Conservation (phyloP, 1,140 invertebrate species). For the Marisa cornuarietis region DNA sequence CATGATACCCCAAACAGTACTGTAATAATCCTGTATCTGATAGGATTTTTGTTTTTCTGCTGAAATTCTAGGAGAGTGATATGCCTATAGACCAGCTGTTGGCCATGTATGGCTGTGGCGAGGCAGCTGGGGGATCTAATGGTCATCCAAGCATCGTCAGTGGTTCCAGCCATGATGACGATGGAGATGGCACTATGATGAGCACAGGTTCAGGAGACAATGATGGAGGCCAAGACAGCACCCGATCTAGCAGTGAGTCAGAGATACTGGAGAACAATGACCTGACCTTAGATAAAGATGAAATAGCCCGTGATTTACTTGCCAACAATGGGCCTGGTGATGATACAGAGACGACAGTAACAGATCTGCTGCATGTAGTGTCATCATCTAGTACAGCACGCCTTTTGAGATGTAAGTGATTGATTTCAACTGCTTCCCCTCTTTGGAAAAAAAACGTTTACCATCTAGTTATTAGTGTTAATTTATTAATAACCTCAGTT, state of each 20-base stretch:
- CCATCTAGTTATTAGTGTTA: no score
- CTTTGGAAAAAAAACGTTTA: no score
- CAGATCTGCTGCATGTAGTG: slow-evolving; percentile 63
- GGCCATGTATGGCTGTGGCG: slow-evolving; percentile 79
- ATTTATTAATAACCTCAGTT: no score
- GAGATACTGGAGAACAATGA: slow-evolving; percentile 68
- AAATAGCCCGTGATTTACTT: slow-evolving; percentile 63
- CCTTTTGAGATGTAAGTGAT: slow-evolving; percentile 68
- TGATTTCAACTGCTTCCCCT: no score
- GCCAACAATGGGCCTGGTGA: slow-evolving; percentile 60
- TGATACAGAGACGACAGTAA: slow-evolving; percentile 58
- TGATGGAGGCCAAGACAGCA: slow-evolving; percentile 66
- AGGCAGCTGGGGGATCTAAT: background rate
- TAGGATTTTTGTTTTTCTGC: background rate
- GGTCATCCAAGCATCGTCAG: background rate
- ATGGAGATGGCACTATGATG: slow-evolving; percentile 8
- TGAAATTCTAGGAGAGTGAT: slow-evolving; percentile 72
- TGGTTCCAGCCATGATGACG: background rate
- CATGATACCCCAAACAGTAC: background rate
- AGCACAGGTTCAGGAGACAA: slow-evolving; percentile 66
- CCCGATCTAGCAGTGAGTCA: slow-evolving; percentile 69
- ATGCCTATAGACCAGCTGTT: slow-evolving; percentile 94
- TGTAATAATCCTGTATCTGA: background rate
- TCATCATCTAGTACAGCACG: slow-evolving; percentile 58
- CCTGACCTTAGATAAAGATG: slow-evolving; percentile 68